phyloP scores from a whole-genome alignment of 2,888 invertebrate genomes.

The Chorisops tibialis region DNA sequence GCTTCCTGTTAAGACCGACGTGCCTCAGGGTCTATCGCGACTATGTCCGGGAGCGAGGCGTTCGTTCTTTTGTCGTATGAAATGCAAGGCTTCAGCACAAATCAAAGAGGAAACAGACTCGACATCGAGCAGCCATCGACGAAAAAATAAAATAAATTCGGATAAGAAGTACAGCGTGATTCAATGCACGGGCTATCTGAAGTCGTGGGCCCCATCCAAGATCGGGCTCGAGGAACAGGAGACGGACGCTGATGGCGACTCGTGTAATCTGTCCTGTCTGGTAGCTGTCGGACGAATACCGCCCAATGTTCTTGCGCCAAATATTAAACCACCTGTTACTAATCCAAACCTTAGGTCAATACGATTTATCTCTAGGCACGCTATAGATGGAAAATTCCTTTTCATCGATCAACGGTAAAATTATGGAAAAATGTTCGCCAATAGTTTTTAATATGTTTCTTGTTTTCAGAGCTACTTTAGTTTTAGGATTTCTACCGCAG shows the following conservation, averaged over 20 bases:
- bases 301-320: constrained; percentile 56
- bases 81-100: constrained; percentile 63
- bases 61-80: constrained; percentile 93
- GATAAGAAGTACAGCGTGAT: constrained; percentile 86
- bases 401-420: constrained; percentile 85
- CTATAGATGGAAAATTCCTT: constrained; percentile 86
- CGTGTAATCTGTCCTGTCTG: constrained; percentile 75
- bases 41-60: constrained; percentile 85
- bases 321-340: constrained; percentile 53
- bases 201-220: constrained; percentile 85
- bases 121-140: constrained; percentile 57
- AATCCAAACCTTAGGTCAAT: constrained; percentile 60
- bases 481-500: constrained; percentile 88
- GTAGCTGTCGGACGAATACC: constrained; percentile 82
- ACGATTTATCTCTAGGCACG: constrained; percentile 80
- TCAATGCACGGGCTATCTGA: constrained; percentile 90
- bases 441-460: neutral
- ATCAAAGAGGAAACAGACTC: constrained; percentile 68
- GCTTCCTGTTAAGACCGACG: constrained; percentile 84
- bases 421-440: neutral
- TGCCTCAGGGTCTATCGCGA: constrained; percentile 71
- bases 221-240: constrained; percentile 67
- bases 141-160: constrained; percentile 59
- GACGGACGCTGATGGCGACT: constrained; percentile 57
- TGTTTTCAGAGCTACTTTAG: constrained; percentile 72